Evolutionary conservation across 2,888 invertebrate species (phyloP).

Genomic region (Lacanobia oleracea): DNA sequence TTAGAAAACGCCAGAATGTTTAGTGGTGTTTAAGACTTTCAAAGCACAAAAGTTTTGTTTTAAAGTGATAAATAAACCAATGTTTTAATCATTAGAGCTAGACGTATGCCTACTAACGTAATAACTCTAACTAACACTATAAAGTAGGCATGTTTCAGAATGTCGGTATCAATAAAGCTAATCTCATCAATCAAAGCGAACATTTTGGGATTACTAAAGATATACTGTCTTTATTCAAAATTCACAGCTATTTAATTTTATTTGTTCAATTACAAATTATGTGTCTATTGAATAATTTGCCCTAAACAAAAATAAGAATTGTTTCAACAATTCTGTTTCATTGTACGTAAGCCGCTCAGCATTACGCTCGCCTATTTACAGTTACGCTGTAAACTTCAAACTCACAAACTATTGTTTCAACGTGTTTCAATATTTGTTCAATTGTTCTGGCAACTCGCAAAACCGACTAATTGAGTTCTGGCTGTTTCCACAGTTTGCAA

Average conservation of each 20-base stretch:
- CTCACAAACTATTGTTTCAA: slow-evolving; percentile 40
- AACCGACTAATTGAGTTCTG: slow-evolving; percentile 50
- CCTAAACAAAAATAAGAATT: not conserved
- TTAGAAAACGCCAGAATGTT: slow-evolving; percentile 13
- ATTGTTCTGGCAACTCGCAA: slow-evolving; percentile 32
- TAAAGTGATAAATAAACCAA: slow-evolving; percentile 2
- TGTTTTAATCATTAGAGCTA: not conserved
- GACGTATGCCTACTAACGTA: too few species aligned
- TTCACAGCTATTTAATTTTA: too few species aligned
- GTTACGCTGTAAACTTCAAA: slow-evolving; percentile 20
- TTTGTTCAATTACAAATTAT: too few species aligned
- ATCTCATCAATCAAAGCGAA: too few species aligned
- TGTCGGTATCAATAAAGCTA: too few species aligned
- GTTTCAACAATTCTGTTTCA: not conserved
- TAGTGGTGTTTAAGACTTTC: not conserved
- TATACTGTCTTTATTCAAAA: too few species aligned
- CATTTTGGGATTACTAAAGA: too few species aligned
- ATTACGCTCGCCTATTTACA: slow-evolving; percentile 5
- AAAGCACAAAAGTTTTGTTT: slow-evolving; percentile 1
- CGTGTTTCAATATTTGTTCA: slow-evolving; percentile 48
- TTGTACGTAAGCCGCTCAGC: slow-evolving; percentile 1
- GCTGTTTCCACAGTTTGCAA: slow-evolving; percentile 26
- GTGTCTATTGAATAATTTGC: too few species aligned
- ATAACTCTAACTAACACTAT: too few species aligned
- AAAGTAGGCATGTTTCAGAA: too few species aligned